Evolutionary conservation across 2,888 invertebrate species (phyloP).

Genomic region (Xestia sexstrigata): DNA sequence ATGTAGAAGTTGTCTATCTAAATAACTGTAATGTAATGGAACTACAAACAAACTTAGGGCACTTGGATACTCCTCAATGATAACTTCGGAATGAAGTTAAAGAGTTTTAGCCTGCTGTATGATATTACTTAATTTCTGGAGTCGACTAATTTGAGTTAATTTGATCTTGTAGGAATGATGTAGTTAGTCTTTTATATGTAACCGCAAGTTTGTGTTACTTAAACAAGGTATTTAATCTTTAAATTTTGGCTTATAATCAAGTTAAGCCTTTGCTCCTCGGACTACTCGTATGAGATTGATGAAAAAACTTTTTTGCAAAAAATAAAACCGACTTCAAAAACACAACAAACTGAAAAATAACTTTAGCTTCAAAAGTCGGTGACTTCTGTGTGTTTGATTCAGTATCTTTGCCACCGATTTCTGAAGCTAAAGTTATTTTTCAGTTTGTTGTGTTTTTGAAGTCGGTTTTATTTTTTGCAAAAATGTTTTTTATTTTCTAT

Average conservation of each 20-base stretch:
- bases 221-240: neutral
- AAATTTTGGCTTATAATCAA: neutral
- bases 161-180: slow-evolving; percentile 11
- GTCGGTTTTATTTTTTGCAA: too few relatives aligned
- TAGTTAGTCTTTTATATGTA: neutral
- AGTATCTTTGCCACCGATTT: too few relatives aligned
- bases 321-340: too few relatives aligned
- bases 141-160: slow-evolving; percentile 35
- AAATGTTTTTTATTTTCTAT: too few relatives aligned
- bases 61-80: slow-evolving; percentile 35
- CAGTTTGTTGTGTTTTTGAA: too few relatives aligned
- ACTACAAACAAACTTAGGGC: slow-evolving; percentile 44
- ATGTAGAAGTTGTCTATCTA: slow-evolving; percentile 37
- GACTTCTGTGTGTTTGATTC: too few relatives aligned
- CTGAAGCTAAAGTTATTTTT: too few relatives aligned
- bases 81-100: slow-evolving; percentile 49
- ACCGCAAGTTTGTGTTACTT: neutral
- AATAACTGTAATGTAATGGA: slow-evolving; percentile 45
- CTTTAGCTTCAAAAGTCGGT: too few relatives aligned
- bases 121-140: slow-evolving; percentile 36
- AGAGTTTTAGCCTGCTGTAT: slow-evolving; percentile 34
- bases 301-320: too few relatives aligned
- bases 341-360: too few relatives aligned
- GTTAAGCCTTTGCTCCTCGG: neutral
- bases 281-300: too few relatives aligned